A percentile compares a stretch with the other conserved stretches of the same genome.
These are phyloP conservation scores for Limnephilus marmoratus DNA, from an alignment of 2,888 invertebrate species.

Conservation along the genomic window DNA sequence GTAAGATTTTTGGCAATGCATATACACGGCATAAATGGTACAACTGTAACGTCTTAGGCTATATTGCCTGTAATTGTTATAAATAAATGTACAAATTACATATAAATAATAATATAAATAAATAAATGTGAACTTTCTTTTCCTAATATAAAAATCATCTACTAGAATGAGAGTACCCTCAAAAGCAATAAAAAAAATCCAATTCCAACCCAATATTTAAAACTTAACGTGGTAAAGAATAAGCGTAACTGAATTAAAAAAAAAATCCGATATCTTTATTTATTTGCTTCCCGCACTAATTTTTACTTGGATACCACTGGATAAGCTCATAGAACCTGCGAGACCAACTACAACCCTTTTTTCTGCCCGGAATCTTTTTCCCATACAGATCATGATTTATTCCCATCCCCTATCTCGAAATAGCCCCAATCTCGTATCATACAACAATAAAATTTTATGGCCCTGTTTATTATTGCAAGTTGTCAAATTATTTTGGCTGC, in stretches of 20 bases:
- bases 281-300: neutral
- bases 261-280: neutral
- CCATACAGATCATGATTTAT: neutral
- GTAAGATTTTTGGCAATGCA: too few species aligned
- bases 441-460: conserved; percentile 40
- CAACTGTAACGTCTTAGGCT: too few species aligned
- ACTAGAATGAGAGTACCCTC: too few species aligned
- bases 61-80: too few species aligned
- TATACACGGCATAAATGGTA: too few species aligned
- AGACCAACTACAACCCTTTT: neutral
- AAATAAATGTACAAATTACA: too few species aligned
- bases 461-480: conserved; percentile 31
- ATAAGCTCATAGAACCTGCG: neutral
- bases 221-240: too few species aligned
- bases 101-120: too few species aligned
- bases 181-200: too few species aligned
- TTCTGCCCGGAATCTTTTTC: neutral
- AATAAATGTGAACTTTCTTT: too few species aligned
- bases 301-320: neutral
- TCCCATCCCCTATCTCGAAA: neutral
- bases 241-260: neutral
- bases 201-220: too few species aligned
- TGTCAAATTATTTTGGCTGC: conserved; percentile 39
- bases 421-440: conserved; percentile 38
- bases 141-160: too few species aligned